A percentile compares a stretch with the other conserved stretches of the same genome.
Evolutionary conservation across 1,140 invertebrate species (phyloP).

Genomic region (Goniozus legneri): DNA sequence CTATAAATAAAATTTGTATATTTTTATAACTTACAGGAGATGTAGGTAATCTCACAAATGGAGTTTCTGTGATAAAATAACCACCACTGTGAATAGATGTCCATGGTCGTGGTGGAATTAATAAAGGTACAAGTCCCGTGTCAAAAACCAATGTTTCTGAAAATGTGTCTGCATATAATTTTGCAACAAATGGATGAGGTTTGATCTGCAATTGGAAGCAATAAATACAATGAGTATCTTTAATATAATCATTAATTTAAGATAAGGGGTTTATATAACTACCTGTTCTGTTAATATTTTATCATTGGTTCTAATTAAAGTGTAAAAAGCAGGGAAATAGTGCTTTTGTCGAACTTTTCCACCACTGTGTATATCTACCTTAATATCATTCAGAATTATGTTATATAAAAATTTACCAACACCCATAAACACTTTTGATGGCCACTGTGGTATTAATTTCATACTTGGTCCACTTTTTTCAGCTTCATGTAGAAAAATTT

Average conservation of each 20-base stretch:
- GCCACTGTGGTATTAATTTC: slow-evolving; percentile 63
- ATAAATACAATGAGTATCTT: slow-evolving; percentile 3
- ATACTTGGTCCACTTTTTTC: slow-evolving; percentile 57
- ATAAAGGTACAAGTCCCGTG: slow-evolving; percentile 67
- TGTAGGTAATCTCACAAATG: slow-evolving; percentile 56
- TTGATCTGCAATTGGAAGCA: slow-evolving; percentile 49
- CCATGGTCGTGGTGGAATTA: slow-evolving; percentile 84
- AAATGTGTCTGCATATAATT: slow-evolving; percentile 65
- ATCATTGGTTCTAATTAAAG: slow-evolving; percentile 69
- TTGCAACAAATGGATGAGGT: slow-evolving; percentile 72
- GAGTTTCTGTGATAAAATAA: slow-evolving; percentile 68
- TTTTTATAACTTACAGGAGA: slow-evolving; percentile 27
- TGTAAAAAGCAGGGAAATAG: slow-evolving; percentile 74
- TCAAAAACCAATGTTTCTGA: slow-evolving; percentile 69
- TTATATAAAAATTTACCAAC: slow-evolving; percentile 84
- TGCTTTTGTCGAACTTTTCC: neutral
- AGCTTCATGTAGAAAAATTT: slow-evolving; percentile 58
- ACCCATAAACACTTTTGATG: slow-evolving; percentile 56
- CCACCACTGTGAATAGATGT: slow-evolving; percentile 64
- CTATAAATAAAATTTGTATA: too few relatives aligned
- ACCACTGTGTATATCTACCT: slow-evolving; percentile 61
- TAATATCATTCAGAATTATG: slow-evolving; percentile 81
- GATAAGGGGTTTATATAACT: too few relatives aligned
- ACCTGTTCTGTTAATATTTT: slow-evolving; percentile 68
- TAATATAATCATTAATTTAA: too few relatives aligned